phyloP scores from a whole-genome alignment of 2,888 invertebrate genomes.

The Iselma pallidipennis region DNA sequence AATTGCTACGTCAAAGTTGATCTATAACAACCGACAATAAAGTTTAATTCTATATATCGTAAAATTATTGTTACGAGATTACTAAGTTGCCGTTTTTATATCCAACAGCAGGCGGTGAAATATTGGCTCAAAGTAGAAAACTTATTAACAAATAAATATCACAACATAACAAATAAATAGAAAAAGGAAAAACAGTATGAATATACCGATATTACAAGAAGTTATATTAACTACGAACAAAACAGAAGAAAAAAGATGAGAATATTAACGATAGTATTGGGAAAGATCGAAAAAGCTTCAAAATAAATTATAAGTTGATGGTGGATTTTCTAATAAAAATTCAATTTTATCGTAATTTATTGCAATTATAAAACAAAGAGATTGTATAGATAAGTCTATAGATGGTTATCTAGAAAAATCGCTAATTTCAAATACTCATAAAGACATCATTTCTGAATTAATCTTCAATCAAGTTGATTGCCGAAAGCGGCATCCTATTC shows the following conservation, averaged over 20 bases:
- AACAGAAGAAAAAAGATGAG: not conserved
- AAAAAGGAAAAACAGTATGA: not conserved
- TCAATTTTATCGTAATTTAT: not conserved
- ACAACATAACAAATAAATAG: not conserved
- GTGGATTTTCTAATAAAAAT: not conserved
- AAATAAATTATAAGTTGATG: not conserved
- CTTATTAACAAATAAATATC: not conserved
- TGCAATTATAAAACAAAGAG: not conserved
- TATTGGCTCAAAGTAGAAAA: not conserved
- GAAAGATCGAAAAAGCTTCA: not conserved
- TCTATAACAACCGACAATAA: not conserved
- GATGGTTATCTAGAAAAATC: not conserved
- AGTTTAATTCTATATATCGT: not conserved
- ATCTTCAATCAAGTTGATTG: not conserved
- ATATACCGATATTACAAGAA: not conserved
- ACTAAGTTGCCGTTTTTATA: not conserved
- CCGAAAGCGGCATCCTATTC: not conserved
- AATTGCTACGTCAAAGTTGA: not conserved
- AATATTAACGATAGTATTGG: not conserved
- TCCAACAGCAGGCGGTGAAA: not conserved
- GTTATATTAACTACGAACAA: not conserved
- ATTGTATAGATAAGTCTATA: not conserved
- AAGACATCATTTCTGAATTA: not conserved
- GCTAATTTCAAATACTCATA: not conserved
- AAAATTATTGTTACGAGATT: not conserved